Evolutionary conservation across 2,888 invertebrate genomes (phyloP).

Genomic region (Pseudanteris insignis): DNA sequence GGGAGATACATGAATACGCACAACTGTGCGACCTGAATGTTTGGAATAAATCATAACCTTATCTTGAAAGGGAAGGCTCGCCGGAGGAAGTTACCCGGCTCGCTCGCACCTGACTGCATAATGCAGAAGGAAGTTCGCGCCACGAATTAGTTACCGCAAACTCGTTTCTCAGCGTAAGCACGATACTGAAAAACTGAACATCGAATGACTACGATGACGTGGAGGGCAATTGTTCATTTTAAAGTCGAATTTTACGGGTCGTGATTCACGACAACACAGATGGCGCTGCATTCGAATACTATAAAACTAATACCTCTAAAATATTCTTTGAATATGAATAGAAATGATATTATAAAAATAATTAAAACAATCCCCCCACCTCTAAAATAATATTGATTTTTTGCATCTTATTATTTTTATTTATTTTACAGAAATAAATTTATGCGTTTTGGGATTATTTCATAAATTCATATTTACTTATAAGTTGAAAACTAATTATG

Average conservation of each 20-base stretch:
- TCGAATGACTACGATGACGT: slow-evolving; percentile 23
- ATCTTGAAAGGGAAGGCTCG: slow-evolving; percentile 37
- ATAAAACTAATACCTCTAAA: too few relatives aligned
- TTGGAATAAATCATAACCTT: slow-evolving; percentile 45
- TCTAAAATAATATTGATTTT: too few relatives aligned
- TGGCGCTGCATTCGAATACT: too few relatives aligned
- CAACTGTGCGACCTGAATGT: slow-evolving; percentile 42
- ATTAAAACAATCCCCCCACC: too few relatives aligned
- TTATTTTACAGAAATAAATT: too few relatives aligned
- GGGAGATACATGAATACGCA: slow-evolving; percentile 43
- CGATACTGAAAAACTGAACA: slow-evolving; percentile 24
- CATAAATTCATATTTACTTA: too few relatives aligned
- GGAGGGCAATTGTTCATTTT: not conserved
- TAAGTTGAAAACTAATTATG: too few relatives aligned
- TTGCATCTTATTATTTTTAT: too few relatives aligned
- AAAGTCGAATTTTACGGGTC: not conserved
- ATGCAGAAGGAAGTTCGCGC: slow-evolving; percentile 41
- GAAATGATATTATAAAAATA: too few relatives aligned
- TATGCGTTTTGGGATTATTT: too few relatives aligned
- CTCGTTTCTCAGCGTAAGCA: slow-evolving; percentile 35
- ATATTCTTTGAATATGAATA: too few relatives aligned
- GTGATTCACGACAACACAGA: too few relatives aligned
- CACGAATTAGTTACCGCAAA: slow-evolving; percentile 42
- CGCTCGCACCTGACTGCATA: slow-evolving; percentile 41
- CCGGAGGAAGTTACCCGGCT: slow-evolving; percentile 36